phyloP scores from a whole-genome alignment of 2,888 invertebrate species.

The Dasypogon diadema region DNA sequence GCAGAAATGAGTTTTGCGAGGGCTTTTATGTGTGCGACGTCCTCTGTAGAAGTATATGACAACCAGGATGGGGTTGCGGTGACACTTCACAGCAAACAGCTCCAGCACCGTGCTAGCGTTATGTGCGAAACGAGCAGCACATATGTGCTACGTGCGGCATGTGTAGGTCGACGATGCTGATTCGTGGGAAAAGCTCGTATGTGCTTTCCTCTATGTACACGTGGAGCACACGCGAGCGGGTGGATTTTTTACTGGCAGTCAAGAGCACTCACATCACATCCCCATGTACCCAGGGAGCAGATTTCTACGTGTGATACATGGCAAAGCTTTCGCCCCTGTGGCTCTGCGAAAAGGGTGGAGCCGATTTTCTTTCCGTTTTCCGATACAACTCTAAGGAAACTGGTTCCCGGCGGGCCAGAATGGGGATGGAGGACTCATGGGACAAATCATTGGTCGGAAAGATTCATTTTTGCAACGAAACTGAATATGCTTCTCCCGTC shows the following conservation, averaged over 20 bases:
- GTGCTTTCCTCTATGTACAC: conserved; percentile 52
- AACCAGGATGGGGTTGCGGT: conserved; percentile 48
- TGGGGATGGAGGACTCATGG: background rate
- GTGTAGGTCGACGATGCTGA: conserved; percentile 52
- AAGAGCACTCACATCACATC: conserved; percentile 39
- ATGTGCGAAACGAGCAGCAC: conserved; percentile 41
- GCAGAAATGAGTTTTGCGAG: conserved; percentile 39
- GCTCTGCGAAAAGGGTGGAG: conserved; percentile 54
- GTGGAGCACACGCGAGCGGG: conserved; percentile 42
- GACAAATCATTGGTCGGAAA: conserved; percentile 48
- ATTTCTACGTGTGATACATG: conserved; percentile 36
- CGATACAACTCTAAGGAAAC: conserved; percentile 36
- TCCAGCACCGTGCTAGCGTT: background rate
- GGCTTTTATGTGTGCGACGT: conserved; percentile 49
- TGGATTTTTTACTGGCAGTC: conserved; percentile 47
- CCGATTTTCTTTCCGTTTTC: conserved; percentile 49
- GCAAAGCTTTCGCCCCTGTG: conserved; percentile 50
- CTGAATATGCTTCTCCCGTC: conserved; percentile 37
- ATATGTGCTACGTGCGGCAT: conserved; percentile 41
- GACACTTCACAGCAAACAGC: conserved; percentile 31
- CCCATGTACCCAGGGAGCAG: conserved; percentile 43
- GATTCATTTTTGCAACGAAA: conserved; percentile 45
- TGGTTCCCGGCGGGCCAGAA: background rate
- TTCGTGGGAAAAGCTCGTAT: conserved; percentile 53
- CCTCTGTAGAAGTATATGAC: conserved; percentile 22